Base-by-base conservation (phyloP, 2,888 invertebrate species). In the Leucozona laternaria region DNA sequence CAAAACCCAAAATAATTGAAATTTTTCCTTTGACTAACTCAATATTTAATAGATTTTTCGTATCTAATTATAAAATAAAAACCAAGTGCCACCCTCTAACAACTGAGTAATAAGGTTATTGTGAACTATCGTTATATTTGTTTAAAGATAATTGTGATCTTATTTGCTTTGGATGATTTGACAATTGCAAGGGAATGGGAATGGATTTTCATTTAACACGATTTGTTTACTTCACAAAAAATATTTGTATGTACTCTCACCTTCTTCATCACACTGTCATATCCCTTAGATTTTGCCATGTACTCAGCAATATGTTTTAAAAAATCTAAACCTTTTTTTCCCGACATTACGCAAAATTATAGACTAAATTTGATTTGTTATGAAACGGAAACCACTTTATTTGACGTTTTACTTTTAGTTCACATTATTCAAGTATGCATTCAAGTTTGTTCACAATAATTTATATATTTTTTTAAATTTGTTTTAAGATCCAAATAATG, bases 261-360 rank as follows among this genome's bases (percentile, higher is more conserved):
- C 89, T 93, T 93, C 88, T 93, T 92, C 85, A 94, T 89, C 43
- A 92, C 92, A 40, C 90, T 91, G 53, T 93, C 94, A 84, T 93
- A 94, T 10, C 92, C 92, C 3, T 92, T 92, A 0, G 91, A 85
- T 45, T 91, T 91, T 1, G 89, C 57, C 1, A 92, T 80, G 78
- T 71, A 90, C 8, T 93, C 91, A 1, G 93, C 88, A 8, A 93
- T n/a, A 43, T 89, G 77, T 89, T 92, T 93, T 0, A 93, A 75
- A 22, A 93, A 89, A 64, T 93, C 92, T 2, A 92, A 75, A 25
- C 91, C 91, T 85, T 91, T 92, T 71, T 91, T 91, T 8, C 84
- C 75, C 17, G 88, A 77, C 89, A 90, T 90, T 53, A 4, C n/a
- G 10, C 17, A 34, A 53, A 37, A 43, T 7, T 45, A 10, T 20